phyloP scores from a whole-genome alignment of 1,140 invertebrate genomes.

The Drosophila asahinai region DNA sequence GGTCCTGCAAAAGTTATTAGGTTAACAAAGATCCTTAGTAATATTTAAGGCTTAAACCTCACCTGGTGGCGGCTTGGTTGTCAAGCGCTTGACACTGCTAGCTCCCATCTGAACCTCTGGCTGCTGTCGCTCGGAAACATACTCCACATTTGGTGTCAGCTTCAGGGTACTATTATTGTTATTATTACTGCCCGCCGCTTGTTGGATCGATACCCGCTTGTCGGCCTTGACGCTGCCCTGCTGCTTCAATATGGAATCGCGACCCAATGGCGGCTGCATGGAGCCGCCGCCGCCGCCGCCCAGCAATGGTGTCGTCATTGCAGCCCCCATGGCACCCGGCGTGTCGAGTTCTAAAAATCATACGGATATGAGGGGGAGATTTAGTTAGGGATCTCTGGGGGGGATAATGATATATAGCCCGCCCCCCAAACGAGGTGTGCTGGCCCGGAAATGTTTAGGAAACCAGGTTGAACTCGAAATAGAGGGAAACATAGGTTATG shows the following conservation, averaged over 20 bases:
- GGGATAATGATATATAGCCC: conserved; percentile 12
- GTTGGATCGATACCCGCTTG: conserved; percentile 82
- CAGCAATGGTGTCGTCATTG: conserved; percentile 44
- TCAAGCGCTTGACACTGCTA: conserved; percentile 56
- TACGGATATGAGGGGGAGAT: conserved; percentile 34
- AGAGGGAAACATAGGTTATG: conserved; percentile 12
- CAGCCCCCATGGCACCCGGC: conserved; percentile 26
- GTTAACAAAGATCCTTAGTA: neutral
- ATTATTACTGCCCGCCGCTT: conserved; percentile 55
- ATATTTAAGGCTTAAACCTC: neutral
- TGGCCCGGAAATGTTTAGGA: neutral
- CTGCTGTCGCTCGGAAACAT: conserved; percentile 74
- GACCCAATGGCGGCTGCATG: conserved; percentile 44
- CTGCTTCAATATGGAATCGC: conserved; percentile 84
- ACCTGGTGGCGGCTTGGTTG: conserved; percentile 71
- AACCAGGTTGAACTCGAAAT: conserved; percentile 23
- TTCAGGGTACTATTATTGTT: conserved; percentile 59
- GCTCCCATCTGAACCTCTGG: conserved; percentile 41
- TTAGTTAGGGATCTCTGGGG: conserved; percentile 27
- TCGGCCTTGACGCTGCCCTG: conserved; percentile 80
- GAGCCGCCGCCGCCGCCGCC: conserved; percentile 1
- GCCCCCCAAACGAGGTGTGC: conserved; percentile 2
- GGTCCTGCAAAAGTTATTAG: conserved; percentile 49
- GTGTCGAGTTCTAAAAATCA: conserved; percentile 48
- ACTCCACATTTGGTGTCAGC: conserved; percentile 73